These are phyloP conservation scores for Porites divaricata DNA, from an alignment of 92 coral and sea anemone genomes.

Conservation along the genomic window DNA sequence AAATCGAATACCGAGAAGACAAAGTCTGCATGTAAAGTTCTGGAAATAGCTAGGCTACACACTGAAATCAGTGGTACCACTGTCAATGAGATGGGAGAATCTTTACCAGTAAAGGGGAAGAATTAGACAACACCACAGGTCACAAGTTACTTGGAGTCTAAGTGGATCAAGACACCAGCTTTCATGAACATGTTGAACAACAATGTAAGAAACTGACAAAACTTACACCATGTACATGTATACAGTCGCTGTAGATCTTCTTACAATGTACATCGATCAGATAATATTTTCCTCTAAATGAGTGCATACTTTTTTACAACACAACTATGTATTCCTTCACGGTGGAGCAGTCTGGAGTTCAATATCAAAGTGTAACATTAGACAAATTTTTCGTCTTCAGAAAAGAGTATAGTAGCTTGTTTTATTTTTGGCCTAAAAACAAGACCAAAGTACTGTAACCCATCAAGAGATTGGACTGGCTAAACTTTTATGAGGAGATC, in stretches of 20 bases:
- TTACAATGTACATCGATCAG: slow-evolving; percentile 29
- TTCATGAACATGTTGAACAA: neutral
- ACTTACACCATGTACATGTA: no score
- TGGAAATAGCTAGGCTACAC: neutral
- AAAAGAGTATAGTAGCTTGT: neutral
- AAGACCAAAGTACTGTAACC: neutral
- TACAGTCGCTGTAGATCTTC: neutral
- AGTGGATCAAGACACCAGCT: no score
- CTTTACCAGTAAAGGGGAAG: no score
- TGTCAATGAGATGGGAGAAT: neutral
- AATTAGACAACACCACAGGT: no score
- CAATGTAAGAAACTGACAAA: slow-evolving; percentile 53
- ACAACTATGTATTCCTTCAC: slow-evolving; percentile 27
- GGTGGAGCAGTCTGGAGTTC: slow-evolving; percentile 39
- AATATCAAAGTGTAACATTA: no score
- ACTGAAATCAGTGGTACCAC: neutral
- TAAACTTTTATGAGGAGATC: neutral
- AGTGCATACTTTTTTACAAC: slow-evolving; percentile 42
- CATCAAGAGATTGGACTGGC: neutral
- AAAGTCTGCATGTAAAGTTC: neutral
- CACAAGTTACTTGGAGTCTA: no score
- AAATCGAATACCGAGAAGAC: slow-evolving; percentile 8
- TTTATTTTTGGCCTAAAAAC: neutral
- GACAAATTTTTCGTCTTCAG: neutral
- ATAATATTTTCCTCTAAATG: slow-evolving; percentile 22